Evolutionary conservation across 2,888 invertebrate species (phyloP).

Genomic region (Megamerina dolium): DNA sequence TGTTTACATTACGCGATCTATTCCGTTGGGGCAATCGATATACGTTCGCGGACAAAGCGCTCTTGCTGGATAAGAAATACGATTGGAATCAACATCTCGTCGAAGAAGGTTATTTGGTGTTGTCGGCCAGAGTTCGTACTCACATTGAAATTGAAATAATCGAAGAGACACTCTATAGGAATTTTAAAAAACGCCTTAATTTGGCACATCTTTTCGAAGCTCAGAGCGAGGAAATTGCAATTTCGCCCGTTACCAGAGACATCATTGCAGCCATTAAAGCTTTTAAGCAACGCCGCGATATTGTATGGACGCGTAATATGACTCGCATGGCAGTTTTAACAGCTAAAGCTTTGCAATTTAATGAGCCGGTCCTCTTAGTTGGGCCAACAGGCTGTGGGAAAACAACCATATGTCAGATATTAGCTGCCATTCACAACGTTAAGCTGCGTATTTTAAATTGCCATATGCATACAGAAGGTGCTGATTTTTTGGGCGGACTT

Average conservation of each 20-base stretch:
- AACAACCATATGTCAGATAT: constrained; percentile 89
- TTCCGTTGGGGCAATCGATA: constrained; percentile 97
- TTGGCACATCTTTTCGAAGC: constrained; percentile 67
- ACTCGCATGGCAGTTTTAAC: constrained; percentile 70
- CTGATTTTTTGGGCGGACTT: constrained; percentile 94
- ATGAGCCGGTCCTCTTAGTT: constrained; percentile 91
- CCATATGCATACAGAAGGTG: constrained; percentile 97
- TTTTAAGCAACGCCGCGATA: constrained; percentile 56
- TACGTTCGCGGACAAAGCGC: constrained; percentile 60
- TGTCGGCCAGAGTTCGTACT: constrained; percentile 88
- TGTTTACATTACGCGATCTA: constrained; percentile 89
- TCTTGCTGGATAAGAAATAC: constrained; percentile 60
- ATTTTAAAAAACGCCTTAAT: constrained; percentile 70
- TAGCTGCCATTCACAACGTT: constrained; percentile 64
- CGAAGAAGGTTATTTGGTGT: constrained; percentile 90
- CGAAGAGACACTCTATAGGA: constrained; percentile 67
- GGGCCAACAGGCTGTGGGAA: constrained; percentile 99
- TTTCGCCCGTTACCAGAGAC: constrained; percentile 67
- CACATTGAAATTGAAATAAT: constrained; percentile 77
- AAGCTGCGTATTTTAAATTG: constrained; percentile 83
- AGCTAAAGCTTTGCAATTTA: constrained; percentile 79
- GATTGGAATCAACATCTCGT: constrained; percentile 97
- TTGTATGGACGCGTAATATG: constrained; percentile 95
- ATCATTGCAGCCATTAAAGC: constrained; percentile 63
- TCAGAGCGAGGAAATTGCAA: constrained; percentile 52